Conservation (phyloP, 2,113 vertebrate species). For the Tyto alba region DNA sequence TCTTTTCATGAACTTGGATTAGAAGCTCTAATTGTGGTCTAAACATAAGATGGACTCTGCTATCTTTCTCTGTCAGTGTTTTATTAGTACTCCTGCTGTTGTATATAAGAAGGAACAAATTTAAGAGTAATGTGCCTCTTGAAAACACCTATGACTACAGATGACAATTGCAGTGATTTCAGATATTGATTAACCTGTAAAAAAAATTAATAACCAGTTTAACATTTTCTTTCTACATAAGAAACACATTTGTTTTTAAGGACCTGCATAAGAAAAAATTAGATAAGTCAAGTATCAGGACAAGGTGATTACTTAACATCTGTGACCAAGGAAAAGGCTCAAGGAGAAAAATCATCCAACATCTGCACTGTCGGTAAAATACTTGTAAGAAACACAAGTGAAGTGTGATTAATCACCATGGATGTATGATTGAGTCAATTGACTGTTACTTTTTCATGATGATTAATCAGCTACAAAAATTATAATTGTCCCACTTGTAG, state of each 20-base stretch:
- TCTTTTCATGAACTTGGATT: constrained; percentile 15
- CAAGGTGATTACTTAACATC: constrained; percentile 83
- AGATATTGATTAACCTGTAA: constrained; percentile 64
- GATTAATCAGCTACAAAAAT: constrained; percentile 87
- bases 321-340: constrained; percentile 81
- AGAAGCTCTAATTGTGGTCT: constrained; percentile 16
- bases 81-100: constrained; percentile 42
- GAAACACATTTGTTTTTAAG: constrained; percentile 67
- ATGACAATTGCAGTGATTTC: constrained; percentile 56
- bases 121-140: constrained; percentile 26
- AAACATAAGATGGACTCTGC: constrained; percentile 16
- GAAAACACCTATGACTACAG: constrained; percentile 59
- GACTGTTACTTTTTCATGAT: constrained; percentile 86
- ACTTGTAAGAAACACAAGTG: constrained; percentile 81
- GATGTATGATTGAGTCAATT: constrained; percentile 86
- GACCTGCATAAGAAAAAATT: constrained; percentile 59
- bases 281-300: constrained; percentile 74
- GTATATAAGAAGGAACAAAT: constrained; percentile 25
- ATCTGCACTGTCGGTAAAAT: constrained; percentile 81
- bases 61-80: constrained; percentile 14
- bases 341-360: constrained; percentile 78
- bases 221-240: constrained; percentile 64
- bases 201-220: constrained; percentile 65
- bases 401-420: constrained; percentile 85
- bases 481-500: constrained; percentile 85